Base-by-base conservation (phyloP, 2,113 vertebrate genomes). In the Seriola rivoliana region DNA sequence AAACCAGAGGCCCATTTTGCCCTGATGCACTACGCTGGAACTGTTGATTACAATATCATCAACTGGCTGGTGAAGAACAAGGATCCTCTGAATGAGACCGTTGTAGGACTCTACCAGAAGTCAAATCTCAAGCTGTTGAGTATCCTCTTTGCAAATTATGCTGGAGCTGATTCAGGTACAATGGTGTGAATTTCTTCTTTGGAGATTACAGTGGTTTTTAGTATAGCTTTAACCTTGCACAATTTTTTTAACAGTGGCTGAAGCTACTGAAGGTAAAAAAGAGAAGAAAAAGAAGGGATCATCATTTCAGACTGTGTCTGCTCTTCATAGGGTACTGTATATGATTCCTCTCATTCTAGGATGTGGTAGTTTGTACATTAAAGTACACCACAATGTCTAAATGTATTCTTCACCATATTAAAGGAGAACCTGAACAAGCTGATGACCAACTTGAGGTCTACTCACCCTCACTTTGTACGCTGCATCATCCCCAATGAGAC, bases 391-490 rank as follows among this genome's bases (percentile, higher is more conserved):
- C 11, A 17, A 38, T 55, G 46, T 57, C 21, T 44, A 40, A 48
- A 76, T 60, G 3, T 68, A 54, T 88, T 4, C 1, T 25, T 71
- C 4, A 23, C 25, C 1, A 23, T 17, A 70, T 74, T 71, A 89
- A 84, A 97, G 97, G 97, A 99, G 84, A 99, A 99, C 85, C 92
- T 98, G 82, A 99, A 98, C 94, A 98, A 98, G 88, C 91, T 98
- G 88, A 98, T 98, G 97, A 95, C 97, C 92, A 98, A 98, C 91
- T 85, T 98, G 78, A 96, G 96, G 85, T 96, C 96, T 4, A 99
- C 97, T 62, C 97, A 97, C 57, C 97, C 97, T 17, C 97, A 99
- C 91, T 99, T 99, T 5, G 97, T 99, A 19, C 97, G 97, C 59
- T 98, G 97, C 93, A 93, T 99, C 85, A 97, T 99, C 82, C 97